Conservation (phyloP, 2,113 vertebrate species). For the Urocolius indicus region DNA sequence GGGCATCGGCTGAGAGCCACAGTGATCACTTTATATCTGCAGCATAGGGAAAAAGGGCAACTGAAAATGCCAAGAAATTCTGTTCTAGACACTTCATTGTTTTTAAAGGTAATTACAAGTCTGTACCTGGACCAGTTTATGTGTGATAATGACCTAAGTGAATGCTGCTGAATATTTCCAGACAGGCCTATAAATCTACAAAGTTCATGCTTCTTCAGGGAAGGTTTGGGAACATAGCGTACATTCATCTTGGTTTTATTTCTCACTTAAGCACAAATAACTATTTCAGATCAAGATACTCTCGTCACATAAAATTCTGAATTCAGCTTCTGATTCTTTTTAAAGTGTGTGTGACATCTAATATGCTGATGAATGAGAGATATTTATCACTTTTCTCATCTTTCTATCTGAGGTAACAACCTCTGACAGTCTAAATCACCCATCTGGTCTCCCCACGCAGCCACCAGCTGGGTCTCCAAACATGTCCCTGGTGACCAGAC, state of each 20-base stretch:
- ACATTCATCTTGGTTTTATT: neutral
- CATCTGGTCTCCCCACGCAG: neutral
- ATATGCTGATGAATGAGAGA: neutral
- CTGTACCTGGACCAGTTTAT: neutral
- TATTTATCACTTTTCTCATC: neutral
- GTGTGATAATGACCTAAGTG: neutral
- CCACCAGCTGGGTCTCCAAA: neutral
- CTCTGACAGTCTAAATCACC: neutral
- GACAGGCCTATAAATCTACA: neutral
- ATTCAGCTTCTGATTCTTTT: neutral
- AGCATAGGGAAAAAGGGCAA: neutral
- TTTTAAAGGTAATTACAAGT: conserved; percentile 10
- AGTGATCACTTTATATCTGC: neutral
- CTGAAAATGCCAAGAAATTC: neutral
- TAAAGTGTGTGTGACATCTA: neutral
- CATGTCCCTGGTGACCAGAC: neutral
- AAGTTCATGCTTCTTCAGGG: neutral
- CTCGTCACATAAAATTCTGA: neutral
- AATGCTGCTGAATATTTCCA: neutral
- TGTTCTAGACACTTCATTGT: neutral
- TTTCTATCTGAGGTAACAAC: neutral
- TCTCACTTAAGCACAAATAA: neutral
- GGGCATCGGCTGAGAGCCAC: neutral
- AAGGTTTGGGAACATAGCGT: neutral
- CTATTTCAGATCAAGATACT: neutral